These are phyloP conservation scores for Periplaneta americana DNA, from an alignment of 1,140 invertebrate genomes.

Conservation along the genomic window DNA sequence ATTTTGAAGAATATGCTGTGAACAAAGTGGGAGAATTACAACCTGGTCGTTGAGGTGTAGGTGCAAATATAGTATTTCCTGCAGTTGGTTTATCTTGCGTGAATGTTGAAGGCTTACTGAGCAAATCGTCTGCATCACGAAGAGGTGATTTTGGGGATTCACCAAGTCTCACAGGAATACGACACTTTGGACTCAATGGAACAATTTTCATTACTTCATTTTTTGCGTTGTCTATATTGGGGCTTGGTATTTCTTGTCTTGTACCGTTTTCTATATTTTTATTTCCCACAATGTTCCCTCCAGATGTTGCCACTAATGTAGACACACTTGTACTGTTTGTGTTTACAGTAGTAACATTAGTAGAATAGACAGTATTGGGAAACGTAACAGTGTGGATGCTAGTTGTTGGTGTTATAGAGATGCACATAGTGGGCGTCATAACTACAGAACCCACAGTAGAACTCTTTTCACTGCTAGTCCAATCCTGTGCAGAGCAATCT, in stretches of 20 bases:
- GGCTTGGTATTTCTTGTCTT: not conserved
- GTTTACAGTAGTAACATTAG: not conserved
- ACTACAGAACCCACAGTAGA: not conserved
- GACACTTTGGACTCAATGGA: not conserved
- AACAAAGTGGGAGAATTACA: not conserved
- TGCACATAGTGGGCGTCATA: not conserved
- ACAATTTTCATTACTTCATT: not conserved
- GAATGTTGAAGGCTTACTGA: constrained; percentile 16
- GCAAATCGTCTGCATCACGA: not conserved
- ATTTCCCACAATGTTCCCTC: not conserved
- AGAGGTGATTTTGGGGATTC: not conserved
- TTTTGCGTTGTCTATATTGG: not conserved
- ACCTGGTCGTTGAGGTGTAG: constrained; percentile 16
- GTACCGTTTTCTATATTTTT: not conserved
- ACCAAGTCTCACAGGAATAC: not conserved
- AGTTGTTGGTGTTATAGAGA: not conserved
- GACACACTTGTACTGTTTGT: not conserved
- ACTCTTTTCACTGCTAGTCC: not conserved
- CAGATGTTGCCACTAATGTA: not conserved
- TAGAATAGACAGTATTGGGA: not conserved
- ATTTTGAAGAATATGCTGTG: not conserved
- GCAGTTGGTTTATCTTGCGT: constrained; percentile 21
- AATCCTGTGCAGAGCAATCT: not conserved
- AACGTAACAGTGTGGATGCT: not conserved
- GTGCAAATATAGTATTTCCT: constrained; percentile 14